Conservation (phyloP, 92 coral and sea anemone genomes). For the Palythoa grandiflora region DNA sequence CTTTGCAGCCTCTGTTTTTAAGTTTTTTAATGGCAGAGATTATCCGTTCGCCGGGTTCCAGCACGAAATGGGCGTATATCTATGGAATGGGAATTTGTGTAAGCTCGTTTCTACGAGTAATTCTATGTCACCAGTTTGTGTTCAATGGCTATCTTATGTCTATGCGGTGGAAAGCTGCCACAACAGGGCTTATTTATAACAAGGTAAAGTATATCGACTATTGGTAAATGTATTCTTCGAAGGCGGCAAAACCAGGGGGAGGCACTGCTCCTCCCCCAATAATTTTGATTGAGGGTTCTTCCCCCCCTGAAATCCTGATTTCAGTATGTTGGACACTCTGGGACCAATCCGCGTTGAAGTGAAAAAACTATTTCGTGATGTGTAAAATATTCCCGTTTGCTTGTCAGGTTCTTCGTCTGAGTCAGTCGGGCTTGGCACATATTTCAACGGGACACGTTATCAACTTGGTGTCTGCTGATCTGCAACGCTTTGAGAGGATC, state of each 20-base stretch:
- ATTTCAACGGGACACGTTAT: slow-evolving; percentile 76
- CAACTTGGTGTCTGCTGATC: slow-evolving; percentile 77
- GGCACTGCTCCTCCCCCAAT: too few species aligned
- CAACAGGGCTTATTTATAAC: slow-evolving; percentile 67
- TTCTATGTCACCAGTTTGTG: slow-evolving; percentile 60
- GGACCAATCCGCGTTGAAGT: neutral
- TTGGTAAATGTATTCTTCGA: neutral
- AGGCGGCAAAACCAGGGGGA: too few species aligned
- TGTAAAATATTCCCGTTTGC: neutral
- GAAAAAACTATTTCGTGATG: neutral
- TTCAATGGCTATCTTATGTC: slow-evolving; percentile 67
- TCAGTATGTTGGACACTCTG: neutral
- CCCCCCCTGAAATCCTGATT: too few species aligned
- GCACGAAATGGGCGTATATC: slow-evolving; percentile 56
- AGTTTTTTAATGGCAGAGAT: slow-evolving; percentile 41
- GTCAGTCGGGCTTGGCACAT: slow-evolving; percentile 66
- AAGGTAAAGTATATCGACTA: slow-evolving; percentile 42
- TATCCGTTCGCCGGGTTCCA: neutral
- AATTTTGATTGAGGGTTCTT: too few species aligned
- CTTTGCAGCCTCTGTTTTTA: slow-evolving; percentile 20
- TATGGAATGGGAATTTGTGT: slow-evolving; percentile 63
- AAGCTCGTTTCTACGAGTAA: slow-evolving; percentile 54
- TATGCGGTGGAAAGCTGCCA: slow-evolving; percentile 71
- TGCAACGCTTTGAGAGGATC: slow-evolving; percentile 77
- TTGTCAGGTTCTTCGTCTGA: slow-evolving; percentile 62